Conservation (phyloP, 2,797 vertebrate species). For the Syngnathus acus region DNA sequence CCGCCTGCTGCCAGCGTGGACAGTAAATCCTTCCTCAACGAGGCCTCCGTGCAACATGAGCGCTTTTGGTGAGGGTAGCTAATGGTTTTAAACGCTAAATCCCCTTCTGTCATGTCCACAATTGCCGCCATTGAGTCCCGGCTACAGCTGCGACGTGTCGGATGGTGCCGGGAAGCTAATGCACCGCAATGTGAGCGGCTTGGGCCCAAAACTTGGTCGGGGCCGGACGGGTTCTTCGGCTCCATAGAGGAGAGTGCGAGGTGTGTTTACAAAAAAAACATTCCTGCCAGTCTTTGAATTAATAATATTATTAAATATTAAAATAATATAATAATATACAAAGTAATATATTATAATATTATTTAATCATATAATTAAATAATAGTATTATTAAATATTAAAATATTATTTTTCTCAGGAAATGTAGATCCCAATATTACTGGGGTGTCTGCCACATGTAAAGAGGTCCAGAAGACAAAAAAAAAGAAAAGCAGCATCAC, state of each 20-base stretch:
- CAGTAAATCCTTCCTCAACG: conserved; percentile 55
- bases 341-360: too few relatives aligned
- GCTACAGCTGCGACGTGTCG: conserved; percentile 55
- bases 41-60: conserved; percentile 29
- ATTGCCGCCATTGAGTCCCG: conserved; percentile 37
- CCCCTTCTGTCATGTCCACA: conserved; percentile 49
- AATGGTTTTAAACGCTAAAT: conserved; percentile 57
- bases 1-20: conserved; percentile 48
- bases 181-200: conserved; percentile 41
- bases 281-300: background rate
- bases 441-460: too few relatives aligned
- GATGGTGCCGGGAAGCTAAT: conserved; percentile 52
- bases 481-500: too few relatives aligned
- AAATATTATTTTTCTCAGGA: too few relatives aligned
- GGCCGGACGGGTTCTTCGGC: background rate
- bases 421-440: too few relatives aligned
- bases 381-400: too few relatives aligned
- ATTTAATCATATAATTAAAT: too few relatives aligned
- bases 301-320: too few relatives aligned
- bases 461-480: too few relatives aligned
- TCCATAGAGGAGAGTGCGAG: conserved; percentile 26
- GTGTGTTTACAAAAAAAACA: conserved; percentile 54
- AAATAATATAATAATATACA: too few relatives aligned
- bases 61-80: conserved; percentile 41
- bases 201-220: conserved; percentile 38